Evolutionary conservation across 2,888 invertebrate genomes (phyloP).

Genomic region (Cheilosia vulpina): DNA sequence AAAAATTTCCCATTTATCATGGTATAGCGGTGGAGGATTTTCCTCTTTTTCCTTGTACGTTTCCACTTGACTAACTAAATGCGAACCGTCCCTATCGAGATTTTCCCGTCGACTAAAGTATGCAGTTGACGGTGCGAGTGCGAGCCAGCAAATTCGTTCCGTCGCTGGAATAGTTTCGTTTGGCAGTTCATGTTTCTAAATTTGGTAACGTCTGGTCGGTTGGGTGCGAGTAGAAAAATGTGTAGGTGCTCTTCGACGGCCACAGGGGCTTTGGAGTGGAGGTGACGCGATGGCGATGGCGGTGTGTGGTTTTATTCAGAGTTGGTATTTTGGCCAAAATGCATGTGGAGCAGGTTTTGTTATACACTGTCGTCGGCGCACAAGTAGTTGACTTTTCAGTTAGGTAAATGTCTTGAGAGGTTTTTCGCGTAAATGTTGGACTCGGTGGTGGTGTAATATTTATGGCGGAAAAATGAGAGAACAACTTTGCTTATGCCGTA

Average conservation of each 20-base stretch:
- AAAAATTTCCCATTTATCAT: constrained; percentile 84
- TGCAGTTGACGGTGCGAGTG: constrained; percentile 44
- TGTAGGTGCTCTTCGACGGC: constrained; percentile 72
- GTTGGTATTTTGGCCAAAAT: constrained; percentile 40
- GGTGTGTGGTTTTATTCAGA: neutral
- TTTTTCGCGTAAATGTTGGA: constrained; percentile 33
- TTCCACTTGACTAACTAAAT: constrained; percentile 8
- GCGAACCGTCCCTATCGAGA: constrained; percentile 66
- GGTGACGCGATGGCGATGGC: constrained; percentile 11
- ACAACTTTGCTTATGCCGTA: constrained; percentile 24
- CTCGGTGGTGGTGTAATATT: constrained; percentile 11
- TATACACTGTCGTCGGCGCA: constrained; percentile 6
- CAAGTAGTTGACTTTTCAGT: constrained; percentile 17
- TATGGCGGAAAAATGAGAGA: constrained; percentile 35
- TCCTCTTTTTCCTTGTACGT: neutral
- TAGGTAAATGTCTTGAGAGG: neutral
- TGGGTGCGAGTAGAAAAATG: constrained; percentile 44
- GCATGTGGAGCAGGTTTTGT: constrained; percentile 50
- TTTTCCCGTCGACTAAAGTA: constrained; percentile 67
- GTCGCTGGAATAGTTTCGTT: neutral
- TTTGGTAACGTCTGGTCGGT: constrained; percentile 52
- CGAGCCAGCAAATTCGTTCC: constrained; percentile 45
- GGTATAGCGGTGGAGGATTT: neutral
- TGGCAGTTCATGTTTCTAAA: constrained; percentile 62
- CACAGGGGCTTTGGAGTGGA: constrained; percentile 31